Conservation (phyloP, 2,888 invertebrate genomes). For the Drosophila anceps region DNA sequence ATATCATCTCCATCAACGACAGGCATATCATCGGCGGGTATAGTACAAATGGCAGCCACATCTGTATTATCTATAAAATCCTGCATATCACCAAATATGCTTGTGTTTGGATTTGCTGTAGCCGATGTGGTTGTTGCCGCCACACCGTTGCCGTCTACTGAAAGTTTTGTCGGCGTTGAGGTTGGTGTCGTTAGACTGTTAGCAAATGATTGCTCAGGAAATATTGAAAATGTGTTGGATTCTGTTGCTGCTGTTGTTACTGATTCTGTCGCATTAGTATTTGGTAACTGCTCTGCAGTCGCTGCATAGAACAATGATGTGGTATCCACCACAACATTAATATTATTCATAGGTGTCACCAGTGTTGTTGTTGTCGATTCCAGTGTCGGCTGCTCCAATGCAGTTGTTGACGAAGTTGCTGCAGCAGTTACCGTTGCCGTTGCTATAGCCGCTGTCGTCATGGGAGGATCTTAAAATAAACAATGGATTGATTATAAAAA, state of each 20-base stretch:
- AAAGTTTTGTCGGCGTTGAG: neutral
- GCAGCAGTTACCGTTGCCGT: neutral
- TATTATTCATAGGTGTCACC: constrained; percentile 37
- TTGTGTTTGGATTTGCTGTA: constrained; percentile 27
- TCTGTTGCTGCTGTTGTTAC: constrained; percentile 3
- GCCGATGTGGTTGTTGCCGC: neutral
- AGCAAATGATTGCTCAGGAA: constrained; percentile 42
- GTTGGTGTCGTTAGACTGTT: constrained; percentile 9
- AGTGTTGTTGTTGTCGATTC: constrained; percentile 45
- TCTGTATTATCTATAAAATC: constrained; percentile 68
- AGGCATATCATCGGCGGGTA: constrained; percentile 82
- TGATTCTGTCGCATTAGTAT: constrained; percentile 6
- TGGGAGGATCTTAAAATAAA: constrained; percentile 50
- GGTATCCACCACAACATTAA: constrained; percentile 66
- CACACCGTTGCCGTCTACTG: constrained; percentile 3
- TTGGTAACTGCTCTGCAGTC: constrained; percentile 5
- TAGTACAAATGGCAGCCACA: constrained; percentile 72
- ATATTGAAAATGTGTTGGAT: constrained; percentile 40
- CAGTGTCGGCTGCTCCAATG: constrained; percentile 6
- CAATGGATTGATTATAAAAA: neutral
- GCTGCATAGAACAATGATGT: constrained; percentile 61
- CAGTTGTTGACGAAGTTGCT: neutral
- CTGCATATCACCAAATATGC: constrained; percentile 69
- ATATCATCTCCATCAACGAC: constrained; percentile 81
- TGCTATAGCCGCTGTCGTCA: neutral